Evolutionary conservation across 2,113 vertebrate species (phyloP).

Genomic region (Festucalex cinctus): DNA sequence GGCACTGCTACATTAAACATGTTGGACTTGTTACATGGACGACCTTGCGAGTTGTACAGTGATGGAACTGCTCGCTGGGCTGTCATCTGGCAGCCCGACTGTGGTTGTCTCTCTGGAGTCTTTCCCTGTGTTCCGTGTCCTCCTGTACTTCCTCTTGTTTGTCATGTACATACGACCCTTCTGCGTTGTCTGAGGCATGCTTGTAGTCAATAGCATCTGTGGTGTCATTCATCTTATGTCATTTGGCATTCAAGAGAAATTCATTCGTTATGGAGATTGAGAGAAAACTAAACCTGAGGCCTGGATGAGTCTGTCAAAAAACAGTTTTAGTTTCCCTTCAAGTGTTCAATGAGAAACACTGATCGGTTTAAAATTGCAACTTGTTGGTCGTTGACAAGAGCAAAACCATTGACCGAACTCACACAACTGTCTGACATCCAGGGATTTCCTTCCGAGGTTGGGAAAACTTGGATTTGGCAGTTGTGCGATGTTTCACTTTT

Average conservation of each 20-base stretch:
- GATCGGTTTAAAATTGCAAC: neutral
- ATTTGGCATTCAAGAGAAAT: neutral
- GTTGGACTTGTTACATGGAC: constrained; percentile 55
- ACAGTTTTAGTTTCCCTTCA: neutral
- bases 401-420: neutral
- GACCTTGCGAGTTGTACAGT: constrained; percentile 45
- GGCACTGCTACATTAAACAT: constrained; percentile 40
- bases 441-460: neutral
- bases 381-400: neutral
- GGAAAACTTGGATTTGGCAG: neutral
- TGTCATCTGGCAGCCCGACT: constrained; percentile 47
- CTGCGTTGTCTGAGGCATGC: constrained; percentile 8
- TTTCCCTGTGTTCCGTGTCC: constrained; percentile 3
- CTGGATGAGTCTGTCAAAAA: too few species aligned
- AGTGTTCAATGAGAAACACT: neutral
- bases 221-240: neutral
- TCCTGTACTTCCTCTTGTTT: neutral
- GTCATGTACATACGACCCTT: constrained; percentile 1
- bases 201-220: neutral
- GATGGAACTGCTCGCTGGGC: constrained; percentile 43
- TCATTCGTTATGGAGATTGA: neutral
- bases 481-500: neutral
- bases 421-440: neutral
- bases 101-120: constrained; percentile 41
- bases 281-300: neutral